A percentile compares a stretch with the other conserved stretches of the same genome.
phyloP scores from a whole-genome alignment of 2,113 vertebrate species.

The Diphyllodes magnificus region DNA sequence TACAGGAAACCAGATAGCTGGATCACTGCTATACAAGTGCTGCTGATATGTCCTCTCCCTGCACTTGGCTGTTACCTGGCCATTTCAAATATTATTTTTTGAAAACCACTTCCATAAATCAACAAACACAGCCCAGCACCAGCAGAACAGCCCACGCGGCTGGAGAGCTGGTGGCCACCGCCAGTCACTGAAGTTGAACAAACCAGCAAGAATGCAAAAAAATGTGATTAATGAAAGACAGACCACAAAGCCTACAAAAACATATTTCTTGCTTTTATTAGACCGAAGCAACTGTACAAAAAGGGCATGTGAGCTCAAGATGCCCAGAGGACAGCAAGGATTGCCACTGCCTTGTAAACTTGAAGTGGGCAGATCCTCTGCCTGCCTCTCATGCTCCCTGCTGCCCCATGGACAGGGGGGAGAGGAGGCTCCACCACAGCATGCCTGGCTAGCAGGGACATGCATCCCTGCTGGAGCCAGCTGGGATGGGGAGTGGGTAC shows the following conservation, averaged over 20 bases:
- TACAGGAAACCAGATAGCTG: conserved; percentile 35
- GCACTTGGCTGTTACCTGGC: conserved; percentile 36
- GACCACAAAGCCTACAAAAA: conserved; percentile 46
- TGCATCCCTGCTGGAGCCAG: fast-evolving
- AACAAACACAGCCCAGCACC: conserved; percentile 9
- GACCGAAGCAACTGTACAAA: not conserved
- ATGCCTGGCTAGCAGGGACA: not conserved
- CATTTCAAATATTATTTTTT: conserved; percentile 51
- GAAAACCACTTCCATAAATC: conserved; percentile 60
- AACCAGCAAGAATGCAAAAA: not conserved
- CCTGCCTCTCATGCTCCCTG: not conserved
- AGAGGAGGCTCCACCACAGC: not conserved
- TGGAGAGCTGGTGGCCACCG: not conserved
- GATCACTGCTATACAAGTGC: not conserved
- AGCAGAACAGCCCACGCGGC: not conserved
- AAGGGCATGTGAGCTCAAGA: not conserved
- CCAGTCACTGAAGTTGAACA: conserved; percentile 24
- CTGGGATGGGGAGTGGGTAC: not conserved
- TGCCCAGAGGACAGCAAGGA: not conserved
- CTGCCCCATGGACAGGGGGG: fast-evolving
- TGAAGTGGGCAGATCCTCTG: fast-evolving
- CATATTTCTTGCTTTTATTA: conserved; percentile 39
- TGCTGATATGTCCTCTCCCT: not conserved
- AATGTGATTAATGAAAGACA: conserved; percentile 49
- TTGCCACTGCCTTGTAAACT: not conserved